Evolutionary conservation across 2,113 vertebrate species (phyloP), one percentile per base, ranked within the genome.

Genomic region (Pimephales promelas): DNA sequence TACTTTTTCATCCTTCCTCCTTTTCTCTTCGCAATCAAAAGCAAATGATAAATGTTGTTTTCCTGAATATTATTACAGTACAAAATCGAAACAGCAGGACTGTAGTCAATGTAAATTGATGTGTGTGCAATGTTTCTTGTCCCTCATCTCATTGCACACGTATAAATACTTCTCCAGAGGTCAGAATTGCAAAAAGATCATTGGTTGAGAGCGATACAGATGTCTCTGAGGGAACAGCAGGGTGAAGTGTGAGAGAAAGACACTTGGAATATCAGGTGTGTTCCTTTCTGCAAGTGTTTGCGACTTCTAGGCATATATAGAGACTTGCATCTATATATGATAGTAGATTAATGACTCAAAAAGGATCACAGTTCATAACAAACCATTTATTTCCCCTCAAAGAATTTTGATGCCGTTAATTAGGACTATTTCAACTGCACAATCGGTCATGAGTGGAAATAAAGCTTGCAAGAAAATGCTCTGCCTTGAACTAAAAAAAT

Each of bases 371-470:
- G 28, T 90, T 90, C 88, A 90, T 75, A 85, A 83, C 86, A 87
- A 72, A 80, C 77, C 76, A 84, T 94, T 94, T 94, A 95, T 95
- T 94, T 95, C 92, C 91, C 59, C 93, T 94, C 92, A 88, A 43
- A 83, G 22, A 22, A 28, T 70, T 81, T 22, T 57, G 24, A 24
- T 54, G 28, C 20, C 3, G 75, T 61, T 70, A 9, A 89, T 85
- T 81, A 4, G 62, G 81, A 84, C 20, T 22, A 87, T 71, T 72
- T 40, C 74, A 22, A 70, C 18, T 76, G n/a, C 8, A 47, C 9
- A 54, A 26, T 22, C 57, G 61, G 62, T 84, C 18, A 84, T 90
- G 93, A 92, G 93, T 70, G 92, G 93, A 94, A 93, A 94, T 94
- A 94, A 94, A 94, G 75, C 82, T 81, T 72, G 87, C 86, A 86